Base-by-base conservation (phyloP, 2,888 invertebrate species). In the Dasysyrphus tricinctus region DNA sequence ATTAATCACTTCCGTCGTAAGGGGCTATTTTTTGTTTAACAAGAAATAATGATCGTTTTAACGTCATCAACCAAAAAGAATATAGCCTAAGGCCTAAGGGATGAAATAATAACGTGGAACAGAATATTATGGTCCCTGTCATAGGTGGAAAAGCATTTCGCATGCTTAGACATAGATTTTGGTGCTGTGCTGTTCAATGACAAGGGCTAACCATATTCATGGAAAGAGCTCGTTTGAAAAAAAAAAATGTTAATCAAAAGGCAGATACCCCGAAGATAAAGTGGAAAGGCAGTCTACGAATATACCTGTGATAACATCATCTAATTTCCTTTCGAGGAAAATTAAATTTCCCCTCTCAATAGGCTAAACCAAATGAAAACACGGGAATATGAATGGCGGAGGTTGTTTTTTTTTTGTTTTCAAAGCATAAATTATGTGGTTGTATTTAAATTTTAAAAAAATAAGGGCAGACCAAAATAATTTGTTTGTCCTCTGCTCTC, bases 191-290 rank as follows among this genome's bases (percentile, higher is more conserved):
- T 51, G 29, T 59, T 49, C 42, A 16, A 34, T 49, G 47, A 59
- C 42, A 44, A 44, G 72, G 76, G 72, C 63, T 70, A 67, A 76
- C 77, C 77, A 85, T 81, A 81, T 81, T 85, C 85, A 77, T 14
- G 54, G 77, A 78, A 85, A 81, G 81, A 81, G 67, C 63, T 77
- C 77, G 77, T 80, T 85, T 85, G 81, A 14, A 80, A 84, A 84
- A 84, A 84, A 19, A 80, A 85, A 85, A 85, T 85, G 77, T 85
- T 85, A 85, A 85, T 85, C 85, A 85, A 81, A 81, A 85, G 69
- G 80, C 74, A 85, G 77, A 73, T 77, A 80, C 47, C 49, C 72
- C 56, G 47, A 39, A 65, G 65, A 77, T 49, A 63, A 63, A 47
- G 44, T 47, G 34, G 56, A 54, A 61, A 57, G 59, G 61, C 63